A percentile compares a stretch with the other conserved stretches of the same genome.
phyloP scores from a whole-genome alignment of 2,888 invertebrate genomes.

The Cantharis rustica region DNA sequence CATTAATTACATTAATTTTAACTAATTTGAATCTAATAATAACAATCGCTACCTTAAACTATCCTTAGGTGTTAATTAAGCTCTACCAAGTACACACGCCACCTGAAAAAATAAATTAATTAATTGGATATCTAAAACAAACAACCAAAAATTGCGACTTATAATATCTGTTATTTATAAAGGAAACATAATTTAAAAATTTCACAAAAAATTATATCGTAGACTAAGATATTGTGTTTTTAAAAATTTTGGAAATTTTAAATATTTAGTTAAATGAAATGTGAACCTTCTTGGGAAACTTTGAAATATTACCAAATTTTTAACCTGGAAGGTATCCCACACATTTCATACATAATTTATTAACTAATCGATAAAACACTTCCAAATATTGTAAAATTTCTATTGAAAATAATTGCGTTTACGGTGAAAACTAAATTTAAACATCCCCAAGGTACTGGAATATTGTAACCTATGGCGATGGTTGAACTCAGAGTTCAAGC shows the following conservation, averaged over 20 bases:
- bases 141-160: not conserved
- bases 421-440: not conserved
- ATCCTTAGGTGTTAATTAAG: not conserved
- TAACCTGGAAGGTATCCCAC: not conserved
- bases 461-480: not conserved
- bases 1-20: conserved; percentile 16
- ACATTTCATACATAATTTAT: not conserved
- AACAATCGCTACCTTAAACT: not conserved
- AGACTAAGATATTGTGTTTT: too few relatives aligned
- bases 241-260: not conserved
- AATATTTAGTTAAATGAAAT: not conserved
- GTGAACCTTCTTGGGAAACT: not conserved
- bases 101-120: conserved; percentile 1
- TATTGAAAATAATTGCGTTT: not conserved
- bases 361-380: not conserved
- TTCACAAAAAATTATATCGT: too few relatives aligned
- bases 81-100: not conserved
- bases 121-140: not conserved
- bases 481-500: not conserved
- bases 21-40: conserved; percentile 11
- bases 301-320: not conserved
- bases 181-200: too few relatives aligned
- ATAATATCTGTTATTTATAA: too few relatives aligned
- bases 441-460: not conserved
- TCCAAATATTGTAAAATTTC: not conserved